Conservation (phyloP, 2,113 vertebrate species). For the Addax nasomaculatus region DNA sequence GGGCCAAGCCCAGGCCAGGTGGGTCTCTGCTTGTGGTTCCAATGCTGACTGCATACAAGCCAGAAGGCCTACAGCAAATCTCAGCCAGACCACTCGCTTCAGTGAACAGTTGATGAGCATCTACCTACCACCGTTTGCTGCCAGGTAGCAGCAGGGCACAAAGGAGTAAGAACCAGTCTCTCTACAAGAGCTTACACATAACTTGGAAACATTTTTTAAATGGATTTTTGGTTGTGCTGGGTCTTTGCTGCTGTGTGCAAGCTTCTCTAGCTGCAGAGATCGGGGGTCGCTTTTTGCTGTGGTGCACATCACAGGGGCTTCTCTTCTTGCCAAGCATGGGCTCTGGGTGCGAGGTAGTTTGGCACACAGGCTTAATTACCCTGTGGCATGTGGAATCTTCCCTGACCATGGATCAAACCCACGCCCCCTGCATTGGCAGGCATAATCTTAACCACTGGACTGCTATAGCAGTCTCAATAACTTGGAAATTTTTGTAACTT, state of each 20-base stretch:
- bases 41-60: background rate
- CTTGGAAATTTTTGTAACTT: background rate
- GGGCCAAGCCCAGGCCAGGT: background rate
- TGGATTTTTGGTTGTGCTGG: background rate
- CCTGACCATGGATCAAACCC: background rate
- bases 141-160: background rate
- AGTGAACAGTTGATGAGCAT: background rate
- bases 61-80: background rate
- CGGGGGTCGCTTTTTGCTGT: background rate
- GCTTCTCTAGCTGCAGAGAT: background rate
- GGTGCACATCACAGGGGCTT: background rate
- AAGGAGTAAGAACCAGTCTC: background rate
- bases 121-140: too few relatives aligned
- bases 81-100: background rate
- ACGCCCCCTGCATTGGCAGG: background rate
- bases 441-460: background rate
- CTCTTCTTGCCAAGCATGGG: background rate
- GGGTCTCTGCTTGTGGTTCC: fast-evolving
- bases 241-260: background rate
- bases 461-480: background rate
- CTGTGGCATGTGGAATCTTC: background rate
- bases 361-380: background rate
- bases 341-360: background rate
- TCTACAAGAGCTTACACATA: background rate
- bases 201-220: background rate